Base-by-base conservation (phyloP, 2,888 invertebrate genomes). In the Volucella inanis region DNA sequence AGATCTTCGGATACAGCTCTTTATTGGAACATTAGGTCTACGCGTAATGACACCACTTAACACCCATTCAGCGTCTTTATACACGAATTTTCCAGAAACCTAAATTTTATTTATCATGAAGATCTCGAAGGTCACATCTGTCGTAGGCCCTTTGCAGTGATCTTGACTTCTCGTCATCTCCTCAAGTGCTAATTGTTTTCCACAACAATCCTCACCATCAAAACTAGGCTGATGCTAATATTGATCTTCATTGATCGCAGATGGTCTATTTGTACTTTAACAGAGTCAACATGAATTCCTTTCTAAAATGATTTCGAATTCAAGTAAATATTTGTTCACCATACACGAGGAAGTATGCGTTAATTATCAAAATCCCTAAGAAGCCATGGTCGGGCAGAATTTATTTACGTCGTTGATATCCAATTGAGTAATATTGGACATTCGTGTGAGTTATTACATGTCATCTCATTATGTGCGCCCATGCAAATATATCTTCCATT, bases 321-420 rank as follows among this genome's bases (percentile, higher is more conserved):
- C 6, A 41, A 22, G 57, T 82, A 64, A 82, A 82, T 77, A 82
- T 82, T 82, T 67, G 39, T 14, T 8, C 8, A 54, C 39, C 11
- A 49, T 65, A 15, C 8, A 47, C 47, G 76, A 11, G 45, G 39
- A 43, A 75, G 52, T 59, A 38, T 68, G 38, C 54, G 47, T 64
- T 55, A 50, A 65, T 64, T 47, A 65, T 55, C 57, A 39, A 8
- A 12, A 39, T 3, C 15, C 11, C 9, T 22, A 61, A 45, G 43
- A 47, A 50, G 52, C 64, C 64, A 76, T 15, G 70, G 76, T 61
- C 71, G 55, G 59, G 47, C 10, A n/a, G 55, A 9, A 18, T 15
- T 52, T 10, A 3, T 57, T 18, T 9, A 1, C 10, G 38, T 31
- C 49, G 14, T 39, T 49, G 50, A 57, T 38, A 45, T 11, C 55